Conservation (phyloP, 2,113 vertebrate species). For the Ictalurus furcatus region DNA sequence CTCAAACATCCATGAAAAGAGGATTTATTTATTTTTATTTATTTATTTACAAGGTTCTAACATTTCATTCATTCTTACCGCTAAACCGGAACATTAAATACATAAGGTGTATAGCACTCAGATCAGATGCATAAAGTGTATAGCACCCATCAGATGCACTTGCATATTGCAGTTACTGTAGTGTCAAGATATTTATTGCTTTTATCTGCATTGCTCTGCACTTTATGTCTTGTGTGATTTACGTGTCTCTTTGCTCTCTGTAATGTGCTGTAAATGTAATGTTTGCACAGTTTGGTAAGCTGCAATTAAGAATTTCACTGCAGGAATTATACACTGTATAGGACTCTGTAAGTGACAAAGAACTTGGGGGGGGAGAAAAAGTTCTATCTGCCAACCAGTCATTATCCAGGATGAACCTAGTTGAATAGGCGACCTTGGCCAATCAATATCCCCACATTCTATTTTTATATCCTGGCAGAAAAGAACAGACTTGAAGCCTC, state of each 20-base stretch:
- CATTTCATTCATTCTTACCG: neutral
- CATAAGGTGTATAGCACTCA: neutral
- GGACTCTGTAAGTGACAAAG: neutral
- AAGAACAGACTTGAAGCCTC: neutral
- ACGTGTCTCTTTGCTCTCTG: too few relatives aligned
- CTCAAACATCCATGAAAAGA: neutral
- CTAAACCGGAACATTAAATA: neutral
- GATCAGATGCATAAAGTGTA: neutral
- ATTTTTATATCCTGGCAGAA: neutral
- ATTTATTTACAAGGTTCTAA: neutral
- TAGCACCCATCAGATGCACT: neutral
- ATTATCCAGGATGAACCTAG: neutral
- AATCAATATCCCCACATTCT: neutral
- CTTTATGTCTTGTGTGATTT: too few relatives aligned
- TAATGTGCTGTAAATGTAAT: too few relatives aligned
- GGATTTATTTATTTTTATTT: too few relatives aligned
- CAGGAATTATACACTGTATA: neutral
- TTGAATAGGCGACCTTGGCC: neutral
- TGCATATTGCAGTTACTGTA: too few relatives aligned
- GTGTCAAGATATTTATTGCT: too few relatives aligned
- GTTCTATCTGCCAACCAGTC: neutral
- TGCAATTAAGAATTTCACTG: neutral
- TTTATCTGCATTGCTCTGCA: too few relatives aligned
- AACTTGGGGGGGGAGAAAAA: neutral
- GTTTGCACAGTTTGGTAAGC: too few relatives aligned